Conservation (phyloP, 2,113 vertebrate species). For the Furnarius figulus region DNA sequence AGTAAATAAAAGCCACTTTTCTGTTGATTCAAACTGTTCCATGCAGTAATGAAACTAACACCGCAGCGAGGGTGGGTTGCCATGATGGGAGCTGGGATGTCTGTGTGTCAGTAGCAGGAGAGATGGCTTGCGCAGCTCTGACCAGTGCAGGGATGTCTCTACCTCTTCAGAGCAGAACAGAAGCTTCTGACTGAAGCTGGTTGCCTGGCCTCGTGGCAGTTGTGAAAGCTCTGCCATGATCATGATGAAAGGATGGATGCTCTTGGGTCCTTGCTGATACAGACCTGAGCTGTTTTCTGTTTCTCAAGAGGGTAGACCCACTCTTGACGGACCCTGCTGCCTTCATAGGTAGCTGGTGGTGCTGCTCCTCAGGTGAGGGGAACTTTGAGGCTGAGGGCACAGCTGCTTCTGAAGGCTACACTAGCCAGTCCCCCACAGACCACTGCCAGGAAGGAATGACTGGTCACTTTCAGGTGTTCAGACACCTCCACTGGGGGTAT, state of each 20-base stretch:
- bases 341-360: neutral
- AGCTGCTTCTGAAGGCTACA: neutral
- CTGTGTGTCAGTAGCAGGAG: neutral
- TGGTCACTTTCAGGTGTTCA: neutral
- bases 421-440: neutral
- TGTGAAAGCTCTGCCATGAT: neutral
- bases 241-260: neutral
- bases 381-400: neutral
- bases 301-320: neutral
- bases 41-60: neutral
- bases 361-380: neutral
- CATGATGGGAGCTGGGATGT: neutral
- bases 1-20: neutral
- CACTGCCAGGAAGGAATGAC: neutral
- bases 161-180: neutral
- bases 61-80: accelerated
- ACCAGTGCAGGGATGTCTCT: accelerated
- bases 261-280: neutral
- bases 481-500: accelerated
- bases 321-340: neutral
- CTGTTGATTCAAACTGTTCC: neutral
- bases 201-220: accelerated
- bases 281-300: neutral
- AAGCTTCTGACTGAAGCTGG: neutral
- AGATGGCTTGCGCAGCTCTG: neutral